A percentile compares a stretch with the other conserved stretches of the same genome.
phyloP scores from a whole-genome alignment of 2,797 vertebrate species.

The Microctenopoma lineatum region DNA sequence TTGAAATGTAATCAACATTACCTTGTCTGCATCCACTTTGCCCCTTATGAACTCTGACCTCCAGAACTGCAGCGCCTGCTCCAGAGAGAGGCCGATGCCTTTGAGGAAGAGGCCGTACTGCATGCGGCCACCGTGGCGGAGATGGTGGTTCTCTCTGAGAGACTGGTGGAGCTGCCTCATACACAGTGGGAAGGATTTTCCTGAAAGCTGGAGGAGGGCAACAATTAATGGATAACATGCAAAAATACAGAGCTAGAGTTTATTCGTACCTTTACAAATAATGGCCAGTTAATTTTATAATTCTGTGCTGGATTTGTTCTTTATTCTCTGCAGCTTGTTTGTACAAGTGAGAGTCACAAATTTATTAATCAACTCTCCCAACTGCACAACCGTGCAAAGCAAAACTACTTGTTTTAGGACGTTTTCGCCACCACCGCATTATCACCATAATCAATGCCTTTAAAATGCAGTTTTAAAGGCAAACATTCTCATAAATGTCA shows the following conservation, averaged over 20 bases:
- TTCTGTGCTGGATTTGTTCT: too few relatives aligned
- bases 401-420: too few relatives aligned
- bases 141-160: constrained; percentile 93
- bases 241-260: neutral
- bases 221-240: constrained; percentile 1
- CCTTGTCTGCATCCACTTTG: constrained; percentile 96
- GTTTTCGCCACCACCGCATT: too few relatives aligned
- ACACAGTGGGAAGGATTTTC: constrained; percentile 93
- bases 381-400: too few relatives aligned
- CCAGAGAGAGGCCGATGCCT: constrained; percentile 93
- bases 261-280: neutral
- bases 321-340: too few relatives aligned
- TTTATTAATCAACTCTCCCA: too few relatives aligned
- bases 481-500: too few relatives aligned
- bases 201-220: constrained; percentile 84
- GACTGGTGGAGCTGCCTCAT: constrained; percentile 95
- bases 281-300: neutral
- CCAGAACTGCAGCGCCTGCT: constrained; percentile 97
- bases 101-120: constrained; percentile 98
- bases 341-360: too few relatives aligned
- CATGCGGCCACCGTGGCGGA: constrained; percentile 96
- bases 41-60: constrained; percentile 93
- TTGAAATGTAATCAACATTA: constrained; percentile 62
- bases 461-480: too few relatives aligned
- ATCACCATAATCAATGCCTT: too few relatives aligned